These are phyloP conservation scores for Drosophila aff. DNA, from an alignment of 1,140 invertebrate species.

Conservation along the genomic window DNA sequence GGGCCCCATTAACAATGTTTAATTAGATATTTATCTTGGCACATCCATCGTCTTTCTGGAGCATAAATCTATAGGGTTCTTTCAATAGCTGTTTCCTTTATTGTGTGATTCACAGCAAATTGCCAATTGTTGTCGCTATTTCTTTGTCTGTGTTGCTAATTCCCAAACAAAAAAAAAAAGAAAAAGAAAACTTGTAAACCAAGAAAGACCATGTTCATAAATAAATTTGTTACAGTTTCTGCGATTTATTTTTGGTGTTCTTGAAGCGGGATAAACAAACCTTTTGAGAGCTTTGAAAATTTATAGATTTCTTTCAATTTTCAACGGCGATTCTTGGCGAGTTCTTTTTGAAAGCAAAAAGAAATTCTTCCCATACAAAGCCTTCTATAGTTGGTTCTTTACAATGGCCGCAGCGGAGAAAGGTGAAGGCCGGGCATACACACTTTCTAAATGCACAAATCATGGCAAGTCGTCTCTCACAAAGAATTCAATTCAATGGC, in stretches of 20 bases:
- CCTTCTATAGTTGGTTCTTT: conserved; percentile 25
- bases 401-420: conserved; percentile 23
- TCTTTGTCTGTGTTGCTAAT: conserved; percentile 24
- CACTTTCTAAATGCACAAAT: conserved; percentile 72
- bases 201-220: conserved; percentile 55
- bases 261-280: conserved; percentile 24
- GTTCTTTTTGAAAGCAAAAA: conserved; percentile 6
- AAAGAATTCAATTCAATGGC: conserved; percentile 25
- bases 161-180: conserved; percentile 11
- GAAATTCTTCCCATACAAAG: conserved; percentile 30
- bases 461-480: conserved; percentile 21
- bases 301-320: conserved; percentile 53
- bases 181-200: background rate
- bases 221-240: conserved; percentile 68
- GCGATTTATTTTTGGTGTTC: conserved; percentile 18
- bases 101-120: conserved; percentile 62
- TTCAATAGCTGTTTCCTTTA: conserved; percentile 36
- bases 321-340: conserved; percentile 31
- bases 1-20: conserved; percentile 30
- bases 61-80: conserved; percentile 13
- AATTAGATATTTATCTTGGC: conserved; percentile 51
- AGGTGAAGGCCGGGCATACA: conserved; percentile 11
- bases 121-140: conserved; percentile 61
- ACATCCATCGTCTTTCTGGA: conserved; percentile 10
- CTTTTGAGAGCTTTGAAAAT: conserved; percentile 35